Conservation (phyloP, 2,888 invertebrate genomes). For the Drosophila paracracens region DNA sequence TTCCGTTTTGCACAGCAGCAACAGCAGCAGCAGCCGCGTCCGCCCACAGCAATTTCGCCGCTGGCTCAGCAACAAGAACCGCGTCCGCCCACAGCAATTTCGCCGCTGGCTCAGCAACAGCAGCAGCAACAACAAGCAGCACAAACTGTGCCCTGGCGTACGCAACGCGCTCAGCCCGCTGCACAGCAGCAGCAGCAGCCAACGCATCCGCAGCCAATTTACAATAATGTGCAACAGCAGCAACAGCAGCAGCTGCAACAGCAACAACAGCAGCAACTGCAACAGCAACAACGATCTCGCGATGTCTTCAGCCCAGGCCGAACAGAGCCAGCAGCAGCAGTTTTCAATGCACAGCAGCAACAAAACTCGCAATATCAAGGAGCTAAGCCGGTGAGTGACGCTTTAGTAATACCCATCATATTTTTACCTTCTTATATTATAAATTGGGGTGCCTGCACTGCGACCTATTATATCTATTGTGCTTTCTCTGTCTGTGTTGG, state of each 20-base stretch:
- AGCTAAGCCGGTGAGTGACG: constrained; percentile 76
- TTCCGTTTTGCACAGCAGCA: constrained; percentile 62
- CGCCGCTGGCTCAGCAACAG: constrained; percentile 71
- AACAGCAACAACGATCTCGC: constrained; percentile 76
- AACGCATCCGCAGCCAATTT: constrained; percentile 78
- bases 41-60: constrained; percentile 64
- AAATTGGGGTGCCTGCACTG: too few relatives aligned
- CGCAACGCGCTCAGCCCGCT: constrained; percentile 75
- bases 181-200: constrained; percentile 58
- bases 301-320: constrained; percentile 77
- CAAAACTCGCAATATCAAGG: constrained; percentile 73
- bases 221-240: constrained; percentile 77
- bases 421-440: too few relatives aligned
- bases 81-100: constrained; percentile 57
- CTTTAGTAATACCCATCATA: constrained; percentile 8
- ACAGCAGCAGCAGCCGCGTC: constrained; percentile 63
- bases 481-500: too few relatives aligned
- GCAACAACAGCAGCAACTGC: constrained; percentile 39
- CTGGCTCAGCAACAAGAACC: constrained; percentile 60
- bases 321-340: constrained; percentile 72
- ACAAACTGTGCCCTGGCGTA: constrained; percentile 82
- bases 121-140: constrained; percentile 59
- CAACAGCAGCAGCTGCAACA: constrained; percentile 47
- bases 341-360: constrained; percentile 72
- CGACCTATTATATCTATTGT: too few relatives aligned